Percentiles rank a stretch among this genome's conserved stretches.
Conservation (phyloP, 1,140 invertebrate genomes). For the Drosophila fuyamai region DNA sequence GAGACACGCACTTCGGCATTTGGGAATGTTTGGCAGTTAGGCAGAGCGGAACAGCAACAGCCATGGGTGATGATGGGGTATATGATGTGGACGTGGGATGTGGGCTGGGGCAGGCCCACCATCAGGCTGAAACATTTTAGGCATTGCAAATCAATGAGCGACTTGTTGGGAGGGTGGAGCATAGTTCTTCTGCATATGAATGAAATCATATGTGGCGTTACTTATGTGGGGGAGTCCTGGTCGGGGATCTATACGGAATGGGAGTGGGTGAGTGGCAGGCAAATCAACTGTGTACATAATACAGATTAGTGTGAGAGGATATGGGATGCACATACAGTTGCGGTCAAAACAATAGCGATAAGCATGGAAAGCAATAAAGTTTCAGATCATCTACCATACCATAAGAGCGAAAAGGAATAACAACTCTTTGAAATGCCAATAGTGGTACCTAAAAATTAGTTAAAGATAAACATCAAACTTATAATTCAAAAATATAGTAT, state of each 20-base stretch:
- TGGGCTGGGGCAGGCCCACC: slow-evolving; percentile 33
- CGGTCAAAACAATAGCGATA: slow-evolving; percentile 2
- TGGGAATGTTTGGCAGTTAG: slow-evolving; percentile 75
- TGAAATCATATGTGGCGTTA: slow-evolving; percentile 72
- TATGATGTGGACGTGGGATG: neutral
- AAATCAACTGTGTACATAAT: slow-evolving; percentile 81
- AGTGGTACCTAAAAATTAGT: too few relatives aligned
- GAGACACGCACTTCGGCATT: slow-evolving; percentile 35
- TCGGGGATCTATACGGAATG: slow-evolving; percentile 10
- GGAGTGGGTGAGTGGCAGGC: slow-evolving; percentile 52
- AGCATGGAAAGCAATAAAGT: neutral
- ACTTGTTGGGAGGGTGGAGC: slow-evolving; percentile 37
- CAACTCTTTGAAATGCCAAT: too few relatives aligned
- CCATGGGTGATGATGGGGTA: neutral
- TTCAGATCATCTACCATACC: too few relatives aligned
- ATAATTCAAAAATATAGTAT: too few relatives aligned
- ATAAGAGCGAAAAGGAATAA: too few relatives aligned
- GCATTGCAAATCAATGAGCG: slow-evolving; percentile 76
- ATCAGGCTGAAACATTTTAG: slow-evolving; percentile 72
- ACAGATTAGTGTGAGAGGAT: slow-evolving; percentile 67
- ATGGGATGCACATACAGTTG: slow-evolving; percentile 31
- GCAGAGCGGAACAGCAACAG: slow-evolving; percentile 75
- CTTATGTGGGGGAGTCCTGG: slow-evolving; percentile 37
- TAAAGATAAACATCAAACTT: too few relatives aligned
- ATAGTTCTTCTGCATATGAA: slow-evolving; percentile 70